Conservation (phyloP, 1,140 invertebrate species). For the Caerostris darwini region DNA sequence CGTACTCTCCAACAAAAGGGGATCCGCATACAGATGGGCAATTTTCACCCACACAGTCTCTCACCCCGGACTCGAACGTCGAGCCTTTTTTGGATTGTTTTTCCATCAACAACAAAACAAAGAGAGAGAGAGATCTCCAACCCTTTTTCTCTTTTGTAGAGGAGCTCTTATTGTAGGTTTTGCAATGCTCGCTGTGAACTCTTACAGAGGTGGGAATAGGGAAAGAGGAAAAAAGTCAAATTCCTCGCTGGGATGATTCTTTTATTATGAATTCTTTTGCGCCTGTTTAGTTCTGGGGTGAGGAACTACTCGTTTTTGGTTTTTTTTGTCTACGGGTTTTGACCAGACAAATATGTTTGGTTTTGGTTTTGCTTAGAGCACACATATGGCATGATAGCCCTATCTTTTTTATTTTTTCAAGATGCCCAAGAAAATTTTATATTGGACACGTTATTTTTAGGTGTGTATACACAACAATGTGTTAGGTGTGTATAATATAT, state of each 20-base stretch:
- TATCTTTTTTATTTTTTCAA: too few relatives aligned
- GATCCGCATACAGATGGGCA: constrained; percentile 46
- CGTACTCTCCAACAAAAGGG: neutral
- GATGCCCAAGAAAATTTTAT: too few relatives aligned
- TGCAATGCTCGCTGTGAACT: neutral
- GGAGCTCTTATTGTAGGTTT: neutral
- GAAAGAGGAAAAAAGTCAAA: neutral
- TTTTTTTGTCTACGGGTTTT: neutral
- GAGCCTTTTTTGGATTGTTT: neutral
- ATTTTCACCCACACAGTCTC: constrained; percentile 49
- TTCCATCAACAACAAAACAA: neutral
- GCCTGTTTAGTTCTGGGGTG: neutral
- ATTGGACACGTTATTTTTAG: too few relatives aligned
- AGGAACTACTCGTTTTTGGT: neutral
- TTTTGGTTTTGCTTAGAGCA: neutral
- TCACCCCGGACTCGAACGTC: neutral
- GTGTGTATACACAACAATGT: too few relatives aligned
- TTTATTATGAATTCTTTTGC: neutral
- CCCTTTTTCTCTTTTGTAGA: neutral
- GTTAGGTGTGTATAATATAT: too few relatives aligned
- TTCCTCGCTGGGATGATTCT: neutral
- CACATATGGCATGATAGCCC: too few relatives aligned
- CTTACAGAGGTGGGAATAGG: neutral
- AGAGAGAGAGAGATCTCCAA: neutral
- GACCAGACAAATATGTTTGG: neutral